These are phyloP conservation scores for Circaetus cinerascens DNA, from an alignment of 2,113 vertebrate species.

Conservation along the genomic window DNA sequence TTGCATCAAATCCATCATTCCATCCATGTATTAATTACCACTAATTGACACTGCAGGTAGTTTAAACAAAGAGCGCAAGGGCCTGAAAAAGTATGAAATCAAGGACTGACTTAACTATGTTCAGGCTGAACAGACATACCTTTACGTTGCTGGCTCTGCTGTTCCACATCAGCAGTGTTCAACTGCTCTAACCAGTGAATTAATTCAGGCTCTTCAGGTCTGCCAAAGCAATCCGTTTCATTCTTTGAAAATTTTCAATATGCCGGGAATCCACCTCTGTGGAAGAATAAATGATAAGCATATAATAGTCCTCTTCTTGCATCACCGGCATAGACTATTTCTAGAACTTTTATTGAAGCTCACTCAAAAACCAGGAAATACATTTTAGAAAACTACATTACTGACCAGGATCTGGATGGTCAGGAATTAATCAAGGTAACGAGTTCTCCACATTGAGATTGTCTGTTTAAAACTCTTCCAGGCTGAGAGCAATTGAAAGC, in stretches of 20 bases:
- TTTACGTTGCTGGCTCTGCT: neutral
- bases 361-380: neutral
- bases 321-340: neutral
- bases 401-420: neutral
- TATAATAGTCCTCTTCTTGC: neutral
- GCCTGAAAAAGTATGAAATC: neutral
- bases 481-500: neutral
- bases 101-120: neutral
- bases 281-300: neutral
- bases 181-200: neutral
- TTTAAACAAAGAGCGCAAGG: constrained; percentile 4
- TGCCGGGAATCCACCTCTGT: neutral
- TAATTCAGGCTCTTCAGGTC: neutral
- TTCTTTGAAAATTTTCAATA: neutral
- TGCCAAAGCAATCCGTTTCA: neutral
- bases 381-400: constrained; percentile 15
- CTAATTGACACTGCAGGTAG: neutral
- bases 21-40: neutral
- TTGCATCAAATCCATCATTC: neutral
- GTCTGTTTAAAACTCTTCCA: constrained; percentile 16
- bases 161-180: neutral
- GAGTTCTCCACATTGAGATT: neutral
- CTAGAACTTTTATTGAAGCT: neutral
- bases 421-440: constrained; percentile 23
- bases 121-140: neutral